phyloP scores from a whole-genome alignment of 2,888 invertebrate species.

The Caradrina kadenii region DNA sequence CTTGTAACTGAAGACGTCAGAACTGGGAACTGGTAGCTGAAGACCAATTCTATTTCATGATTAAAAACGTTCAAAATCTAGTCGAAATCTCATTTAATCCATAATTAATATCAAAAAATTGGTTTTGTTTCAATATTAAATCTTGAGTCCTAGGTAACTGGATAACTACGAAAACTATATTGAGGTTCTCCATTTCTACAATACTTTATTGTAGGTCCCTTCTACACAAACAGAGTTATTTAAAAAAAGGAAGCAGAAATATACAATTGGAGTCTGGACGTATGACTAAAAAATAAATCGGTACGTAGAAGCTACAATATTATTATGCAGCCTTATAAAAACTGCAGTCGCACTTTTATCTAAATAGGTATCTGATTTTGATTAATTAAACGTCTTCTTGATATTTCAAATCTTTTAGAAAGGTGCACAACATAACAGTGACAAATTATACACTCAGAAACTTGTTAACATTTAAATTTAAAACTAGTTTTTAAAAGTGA shows the following conservation, averaged over 20 bases:
- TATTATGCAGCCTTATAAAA: slow-evolving; percentile 6
- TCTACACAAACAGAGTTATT: no score
- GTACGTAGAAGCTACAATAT: background rate
- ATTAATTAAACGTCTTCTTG: slow-evolving; percentile 38
- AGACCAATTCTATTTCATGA: no score
- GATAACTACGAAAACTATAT: no score
- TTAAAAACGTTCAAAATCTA: no score
- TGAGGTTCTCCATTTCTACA: no score
- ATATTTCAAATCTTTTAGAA: slow-evolving; percentile 45
- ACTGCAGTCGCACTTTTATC: slow-evolving; percentile 6
- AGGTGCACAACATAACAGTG: slow-evolving; percentile 35
- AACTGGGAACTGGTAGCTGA: no score
- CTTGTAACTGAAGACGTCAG: no score
- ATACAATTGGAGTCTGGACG: background rate
- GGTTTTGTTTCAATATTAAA: no score
- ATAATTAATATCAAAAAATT: no score
- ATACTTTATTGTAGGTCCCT: no score
- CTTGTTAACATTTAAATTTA: slow-evolving; percentile 59
- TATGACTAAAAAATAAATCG: background rate
- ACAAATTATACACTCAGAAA: slow-evolving; percentile 48
- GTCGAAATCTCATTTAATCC: no score
- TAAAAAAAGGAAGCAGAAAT: background rate
- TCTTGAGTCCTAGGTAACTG: no score
- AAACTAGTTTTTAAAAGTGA: slow-evolving; percentile 47
- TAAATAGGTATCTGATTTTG: slow-evolving; percentile 28